Conservation (phyloP, 1,140 invertebrate species). For the Lordiphosa mommai region DNA sequence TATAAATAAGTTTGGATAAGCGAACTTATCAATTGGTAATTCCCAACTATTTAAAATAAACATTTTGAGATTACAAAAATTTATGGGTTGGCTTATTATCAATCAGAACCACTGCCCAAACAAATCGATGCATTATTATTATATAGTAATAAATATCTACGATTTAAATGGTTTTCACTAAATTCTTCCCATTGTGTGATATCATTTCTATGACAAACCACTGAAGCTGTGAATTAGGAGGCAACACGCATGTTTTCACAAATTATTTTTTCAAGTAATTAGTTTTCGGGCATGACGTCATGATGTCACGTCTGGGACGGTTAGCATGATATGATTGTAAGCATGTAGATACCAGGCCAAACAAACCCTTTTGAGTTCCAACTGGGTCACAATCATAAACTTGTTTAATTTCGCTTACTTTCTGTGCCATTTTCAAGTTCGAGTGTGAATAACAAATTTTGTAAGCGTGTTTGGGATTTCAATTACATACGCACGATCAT, state of each 20-base stretch:
- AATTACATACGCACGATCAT: conserved; percentile 21
- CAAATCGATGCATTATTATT: too few species aligned
- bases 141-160: neutral
- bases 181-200: too few species aligned
- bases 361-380: conserved; percentile 20
- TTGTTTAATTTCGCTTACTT: conserved; percentile 23
- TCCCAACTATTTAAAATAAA: too few species aligned
- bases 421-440: conserved; percentile 50
- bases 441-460: conserved; percentile 14
- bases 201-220: neutral
- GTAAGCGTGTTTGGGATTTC: conserved; percentile 34
- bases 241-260: conserved; percentile 47
- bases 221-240: conserved; percentile 35
- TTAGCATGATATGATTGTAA: conserved; percentile 38
- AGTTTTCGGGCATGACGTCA: conserved; percentile 40
- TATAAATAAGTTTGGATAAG: too few species aligned
- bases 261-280: conserved; percentile 51
- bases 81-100: too few species aligned
- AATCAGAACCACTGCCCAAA: too few species aligned
- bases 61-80: too few species aligned
- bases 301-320: conserved; percentile 4
- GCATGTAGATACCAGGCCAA: conserved; percentile 8
- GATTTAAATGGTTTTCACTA: conserved; percentile 7
- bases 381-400: conserved; percentile 28
- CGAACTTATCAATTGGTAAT: too few species aligned